Conservation (phyloP, 2,113 vertebrate genomes). For the Sakesphorus luctuosus region DNA sequence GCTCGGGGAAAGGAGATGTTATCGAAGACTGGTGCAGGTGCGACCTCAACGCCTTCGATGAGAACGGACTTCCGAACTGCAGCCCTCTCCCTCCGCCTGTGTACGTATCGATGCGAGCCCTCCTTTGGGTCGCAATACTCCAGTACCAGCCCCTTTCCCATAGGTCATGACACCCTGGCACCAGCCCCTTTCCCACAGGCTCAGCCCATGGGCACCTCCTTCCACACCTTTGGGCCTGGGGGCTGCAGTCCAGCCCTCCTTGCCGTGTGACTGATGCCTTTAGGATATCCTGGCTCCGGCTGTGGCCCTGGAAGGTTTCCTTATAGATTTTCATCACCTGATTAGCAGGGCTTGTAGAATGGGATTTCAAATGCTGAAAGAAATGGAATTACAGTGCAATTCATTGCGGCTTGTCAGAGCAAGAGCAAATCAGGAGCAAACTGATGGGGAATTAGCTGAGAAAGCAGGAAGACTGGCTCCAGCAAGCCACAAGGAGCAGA, state of each 20-base stretch:
- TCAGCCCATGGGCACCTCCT: neutral
- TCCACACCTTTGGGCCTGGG: neutral
- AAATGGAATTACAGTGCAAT: constrained; percentile 65
- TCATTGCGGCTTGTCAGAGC: constrained; percentile 60
- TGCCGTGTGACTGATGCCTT: constrained; percentile 12
- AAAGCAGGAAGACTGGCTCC: constrained; percentile 68
- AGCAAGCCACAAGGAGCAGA: constrained; percentile 26
- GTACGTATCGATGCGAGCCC: constrained; percentile 76
- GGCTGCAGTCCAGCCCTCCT: neutral
- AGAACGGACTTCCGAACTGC: constrained; percentile 94
- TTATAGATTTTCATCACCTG: constrained; percentile 65
- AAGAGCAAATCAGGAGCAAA: constrained; percentile 60
- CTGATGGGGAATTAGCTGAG: constrained; percentile 66
- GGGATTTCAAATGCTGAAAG: constrained; percentile 67
- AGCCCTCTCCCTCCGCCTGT: constrained; percentile 91
- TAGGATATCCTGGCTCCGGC: constrained; percentile 53
- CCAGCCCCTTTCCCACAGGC: neutral
- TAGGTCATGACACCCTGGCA: neutral
- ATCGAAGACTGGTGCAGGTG: constrained; percentile 99
- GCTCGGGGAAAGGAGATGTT: constrained; percentile 96
- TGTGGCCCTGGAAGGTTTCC: constrained; percentile 52
- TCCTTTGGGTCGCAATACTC: neutral
- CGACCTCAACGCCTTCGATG: constrained; percentile 94
- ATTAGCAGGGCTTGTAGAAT: constrained; percentile 57
- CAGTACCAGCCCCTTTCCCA: neutral